Evolutionary conservation across 2,113 vertebrate genomes (phyloP).

Genomic region (Tetraodon nigroviridis): DNA sequence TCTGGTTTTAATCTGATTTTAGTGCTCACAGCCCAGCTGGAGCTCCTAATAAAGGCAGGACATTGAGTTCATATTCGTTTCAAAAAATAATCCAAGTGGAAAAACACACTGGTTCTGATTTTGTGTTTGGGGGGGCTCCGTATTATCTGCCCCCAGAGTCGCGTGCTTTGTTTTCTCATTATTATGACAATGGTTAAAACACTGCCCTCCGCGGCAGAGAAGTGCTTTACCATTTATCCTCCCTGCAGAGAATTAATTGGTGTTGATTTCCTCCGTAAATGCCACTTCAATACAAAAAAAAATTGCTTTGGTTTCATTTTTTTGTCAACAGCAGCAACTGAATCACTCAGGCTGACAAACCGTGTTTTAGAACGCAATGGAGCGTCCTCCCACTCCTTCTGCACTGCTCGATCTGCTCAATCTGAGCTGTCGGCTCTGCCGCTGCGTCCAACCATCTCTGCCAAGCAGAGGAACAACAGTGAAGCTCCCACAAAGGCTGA

Average conservation of each 20-base stretch:
- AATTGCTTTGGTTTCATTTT: neutral
- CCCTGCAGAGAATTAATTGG: constrained; percentile 7
- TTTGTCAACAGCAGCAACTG: constrained; percentile 18
- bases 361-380: constrained; percentile 21
- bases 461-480: constrained; percentile 2
- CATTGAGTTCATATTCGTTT: constrained; percentile 3
- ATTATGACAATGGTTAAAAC: constrained; percentile 6
- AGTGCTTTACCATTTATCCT: constrained; percentile 5
- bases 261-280: constrained; percentile 20
- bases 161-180: neutral
- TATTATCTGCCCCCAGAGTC: neutral
- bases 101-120: constrained; percentile 1
- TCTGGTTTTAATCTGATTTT: constrained; percentile 31
- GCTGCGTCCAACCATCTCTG: constrained; percentile 7
- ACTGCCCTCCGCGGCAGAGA: constrained; percentile 2
- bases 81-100: constrained; percentile 18
- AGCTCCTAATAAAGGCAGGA: constrained; percentile 11
- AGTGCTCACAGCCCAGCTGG: constrained; percentile 22
- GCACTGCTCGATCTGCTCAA: neutral
- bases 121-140: neutral
- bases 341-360: constrained; percentile 34
- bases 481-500: constrained; percentile 2
- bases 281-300: neutral
- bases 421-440: constrained; percentile 1
- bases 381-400: constrained; percentile 32